Evolutionary conservation across 2,888 invertebrate genomes (phyloP), one percentile per base, ranked within the genome.

Genomic region (Alentia gelatinosa): DNA sequence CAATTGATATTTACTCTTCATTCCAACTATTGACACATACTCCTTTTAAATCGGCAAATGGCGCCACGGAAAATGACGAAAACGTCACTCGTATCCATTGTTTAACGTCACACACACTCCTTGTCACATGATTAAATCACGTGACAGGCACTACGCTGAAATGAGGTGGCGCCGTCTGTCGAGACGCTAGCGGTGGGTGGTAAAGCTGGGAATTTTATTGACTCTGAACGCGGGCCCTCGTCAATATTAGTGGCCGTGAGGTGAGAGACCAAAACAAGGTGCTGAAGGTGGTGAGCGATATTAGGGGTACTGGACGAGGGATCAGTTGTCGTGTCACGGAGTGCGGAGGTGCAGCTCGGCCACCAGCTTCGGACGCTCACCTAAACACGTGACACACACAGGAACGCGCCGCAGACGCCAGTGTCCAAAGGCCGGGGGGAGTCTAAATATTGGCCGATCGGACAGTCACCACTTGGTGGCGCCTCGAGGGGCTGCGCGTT

Each of bases 381-480:
- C 56, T n/a, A 56, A n/a, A 1, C 12, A n/a, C 56, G 56, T n/a
- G 56, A 19, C n/a, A 15, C 47, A 12, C 47, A 15, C 9, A 42
- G 47, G 9, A 12, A 26, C 68, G 12, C 68, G 30, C 68, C 26
- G 30, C 12, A 68, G 26, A 68, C 30, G 26, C n/a, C 68, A 56
- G 56, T 56, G 19, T 19, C 23, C 7, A 26, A 33, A 5, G 4
- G 74, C 5, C 74, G 9, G 63, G 15, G 23, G 23, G 5, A 79
- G 39, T 79, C 79, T 39, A 19, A 79, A 79, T 79, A 79, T 79
- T 79, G 79, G 79, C 68, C 68, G 30, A 68, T 26, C n/a, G 68
- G 35, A 23, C 79, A 79, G 79, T 79, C 15, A 39, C 39, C 79
- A 4, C 37, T n/a, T 12, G 35, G 35, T 3, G 79, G 15, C 79